phyloP scores from a whole-genome alignment of 2,113 vertebrate species.

The Ctenodactylus gundi region DNA sequence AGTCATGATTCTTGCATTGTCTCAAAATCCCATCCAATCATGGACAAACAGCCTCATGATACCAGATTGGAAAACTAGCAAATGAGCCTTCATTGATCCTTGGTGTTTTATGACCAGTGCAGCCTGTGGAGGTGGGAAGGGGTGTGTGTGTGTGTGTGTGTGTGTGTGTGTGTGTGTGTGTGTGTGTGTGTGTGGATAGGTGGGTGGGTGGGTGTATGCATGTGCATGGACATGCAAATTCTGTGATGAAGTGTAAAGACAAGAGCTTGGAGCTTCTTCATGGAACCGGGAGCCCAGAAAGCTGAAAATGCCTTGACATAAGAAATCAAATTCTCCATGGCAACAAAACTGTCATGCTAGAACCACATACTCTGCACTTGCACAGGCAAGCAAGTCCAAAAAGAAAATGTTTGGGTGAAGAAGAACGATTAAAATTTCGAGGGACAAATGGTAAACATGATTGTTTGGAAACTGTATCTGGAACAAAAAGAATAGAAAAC shows the following conservation, averaged over 20 bases:
- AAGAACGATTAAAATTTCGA: conserved; percentile 26
- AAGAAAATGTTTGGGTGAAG: conserved; percentile 28
- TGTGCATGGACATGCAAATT: no score
- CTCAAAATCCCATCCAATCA: not conserved
- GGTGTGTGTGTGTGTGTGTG: no score
- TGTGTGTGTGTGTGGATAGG: no score
- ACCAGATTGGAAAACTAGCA: not conserved
- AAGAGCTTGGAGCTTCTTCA: not conserved
- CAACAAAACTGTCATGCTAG: conserved; percentile 72
- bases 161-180: no score
- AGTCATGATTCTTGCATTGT: not conserved
- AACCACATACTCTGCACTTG: conserved; percentile 46
- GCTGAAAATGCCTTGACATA: not conserved
- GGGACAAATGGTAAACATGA: not conserved
- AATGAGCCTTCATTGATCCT: not conserved
- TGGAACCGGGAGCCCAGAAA: not conserved
- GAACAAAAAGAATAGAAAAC: not conserved
- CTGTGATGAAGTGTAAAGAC: not conserved
- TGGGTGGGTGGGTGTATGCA: no score
- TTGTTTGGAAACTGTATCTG: not conserved
- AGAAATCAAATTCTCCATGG: conserved; percentile 69
- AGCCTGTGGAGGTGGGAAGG: no score
- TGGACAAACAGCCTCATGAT: not conserved
- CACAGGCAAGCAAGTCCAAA: not conserved
- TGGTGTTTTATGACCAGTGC: not conserved